Evolutionary conservation across 2,113 vertebrate species (phyloP), one percentile per base, ranked within the genome.

Genomic region (Nothobranchius furzeri): DNA sequence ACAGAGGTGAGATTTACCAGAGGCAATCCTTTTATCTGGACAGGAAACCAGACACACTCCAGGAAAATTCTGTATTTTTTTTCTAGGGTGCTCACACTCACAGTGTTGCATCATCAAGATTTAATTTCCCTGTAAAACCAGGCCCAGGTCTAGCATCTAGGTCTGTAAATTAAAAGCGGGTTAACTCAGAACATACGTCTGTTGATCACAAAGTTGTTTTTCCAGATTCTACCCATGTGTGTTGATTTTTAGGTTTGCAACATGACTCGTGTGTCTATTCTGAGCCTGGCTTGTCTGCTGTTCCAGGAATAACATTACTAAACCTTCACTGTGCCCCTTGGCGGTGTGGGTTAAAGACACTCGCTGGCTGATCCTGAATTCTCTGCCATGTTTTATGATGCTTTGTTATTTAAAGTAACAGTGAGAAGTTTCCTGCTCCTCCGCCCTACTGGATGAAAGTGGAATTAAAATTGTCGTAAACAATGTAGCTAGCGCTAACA

Each of bases 191-290:
- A 7, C 37, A 40, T 40, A 1, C 7, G 1, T 30, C 30, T 9
- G 37, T 40, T 40, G 30, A 30, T 30, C 30, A 30, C 30, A 30
- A 30, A 30, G 30, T 30, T 30, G 30, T 40, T 40, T 40, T 40
- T 40, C 9, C 9, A 40, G 37, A 3, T 40, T 40, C 4, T 40
- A 40, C 37, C 37, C 37, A 40, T 40, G 37, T 40, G 73, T 76
- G 77, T 65, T 88, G 70, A 79, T 84, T 86, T 73, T 48, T 86
- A 71, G 47, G 74, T 48, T 77, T 78, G 87, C 60, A 91, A 91
- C 70, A 75, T 66, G 79, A 91, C 24, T 59, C 84, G 64, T 56
- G 64, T 56, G 67, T 90, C 89, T 93, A 92, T 92, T 92, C 77
- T 80, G 70, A 87, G 85, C 75, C 36, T 80, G 82, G 82, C 81